Base-by-base conservation (phyloP, 2,797 vertebrate species). In the Myotis vivesi region DNA sequence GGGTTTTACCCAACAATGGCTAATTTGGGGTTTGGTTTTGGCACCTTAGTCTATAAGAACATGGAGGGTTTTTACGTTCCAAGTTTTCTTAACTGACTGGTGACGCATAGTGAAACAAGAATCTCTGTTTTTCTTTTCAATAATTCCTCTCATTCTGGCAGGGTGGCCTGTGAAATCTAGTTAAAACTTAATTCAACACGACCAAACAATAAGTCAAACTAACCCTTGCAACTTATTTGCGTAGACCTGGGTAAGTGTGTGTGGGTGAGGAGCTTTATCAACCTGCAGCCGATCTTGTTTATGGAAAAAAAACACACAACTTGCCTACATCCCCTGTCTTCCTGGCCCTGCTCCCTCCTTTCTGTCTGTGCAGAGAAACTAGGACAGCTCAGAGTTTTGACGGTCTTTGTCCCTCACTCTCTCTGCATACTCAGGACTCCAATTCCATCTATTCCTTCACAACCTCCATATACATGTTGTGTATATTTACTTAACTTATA, bases 21-120 rank as follows among this genome's bases (percentile, higher is more conserved):
- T 93, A 93, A 79, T 96, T 91, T 89, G 92, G 97, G 91, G 92
- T 97, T 96, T 25, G 91, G 93, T 94, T 96, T 97, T 92, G 92
- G 93, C 36, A 0, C 46, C 15, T 0, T 46, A 83, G 83, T 33
- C 79, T 94, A 2, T n/a, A 89, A 92, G 93, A 91, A 84, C 79
- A 79, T 46, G 36, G 71, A 95, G 23, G 11, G 44, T 41, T 94
- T 96, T 36, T 28, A 96, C 93, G 95, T 94, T 96, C 96, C 91
- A 97, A 97, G 96, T 92, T 96, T 95, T 96, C 94, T 94, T 96
- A 95, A 86, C 88, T 89, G 92, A 96, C 85, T 62, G 59, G 57
- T 96, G 96, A 95, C 11, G 8, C 71, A 85, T 89, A 49, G 55
- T 84, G 90, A 96, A 97, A 96, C 8, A 91, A 96, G 75, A 96